Evolutionary conservation across 1,140 invertebrate genomes (phyloP), one percentile per base, ranked within the genome.

Genomic region (Mamestra configurata): DNA sequence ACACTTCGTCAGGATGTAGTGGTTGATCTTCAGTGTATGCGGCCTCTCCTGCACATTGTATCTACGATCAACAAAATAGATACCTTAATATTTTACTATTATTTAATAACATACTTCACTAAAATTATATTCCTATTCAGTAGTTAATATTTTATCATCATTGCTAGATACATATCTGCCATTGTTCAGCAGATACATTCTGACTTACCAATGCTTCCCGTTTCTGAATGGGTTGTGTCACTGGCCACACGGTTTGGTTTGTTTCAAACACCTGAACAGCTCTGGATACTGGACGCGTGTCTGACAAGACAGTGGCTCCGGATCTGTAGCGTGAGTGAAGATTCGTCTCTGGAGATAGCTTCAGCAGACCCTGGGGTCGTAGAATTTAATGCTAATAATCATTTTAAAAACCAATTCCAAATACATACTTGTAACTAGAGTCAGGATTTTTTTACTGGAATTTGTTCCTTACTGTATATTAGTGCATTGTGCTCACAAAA

Each of bases 11-110:
- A 0, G 94, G 86, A 0, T 95, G 84, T 0, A 94, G 89, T 24
- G 96, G 93, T 27, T 97, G 87, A 83, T 97, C 97, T 85, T 97
- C 96, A 40, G 96, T 90, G 82, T 97, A 97, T 77, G 95, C 88
- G 13, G 96, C 96, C 86, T 97, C 96, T 18, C 96, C 93, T 35
- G 96, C 95, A 51, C 96, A 96, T 90, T 97, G 97, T 49, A 96
- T 90, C 77, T 96, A 64, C 0, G 24, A 40, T 2, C 18, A 46
- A 43, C 10, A 40, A 27, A 35, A 7, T 0, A 51, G 11, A 1
- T n/a, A n/a, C n/a, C n/a, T n/a, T n/a, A n/a, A n/a, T n/a, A n/a
- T n/a, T n/a, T n/a, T n/a, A n/a, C n/a, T n/a, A n/a, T n/a, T n/a
- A n/a, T n/a, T n/a, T n/a, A n/a, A n/a, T n/a, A n/a, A n/a, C n/a